phyloP scores from a whole-genome alignment of 2,888 invertebrate species.

The Salpingus planirostris region DNA sequence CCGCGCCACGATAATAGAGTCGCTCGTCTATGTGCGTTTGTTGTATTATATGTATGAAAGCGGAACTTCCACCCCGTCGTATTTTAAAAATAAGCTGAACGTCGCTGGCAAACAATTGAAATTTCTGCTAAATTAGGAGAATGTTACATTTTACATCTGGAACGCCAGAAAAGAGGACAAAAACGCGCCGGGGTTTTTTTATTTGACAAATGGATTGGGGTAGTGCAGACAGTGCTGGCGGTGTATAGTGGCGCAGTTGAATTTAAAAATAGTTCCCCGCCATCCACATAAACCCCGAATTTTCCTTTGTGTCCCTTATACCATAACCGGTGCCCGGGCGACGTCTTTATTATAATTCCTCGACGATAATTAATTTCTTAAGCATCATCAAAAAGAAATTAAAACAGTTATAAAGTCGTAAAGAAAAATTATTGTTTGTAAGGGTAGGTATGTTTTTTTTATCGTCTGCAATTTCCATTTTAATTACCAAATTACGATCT shows the following conservation, averaged over 20 bases:
- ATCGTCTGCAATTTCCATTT: conserved; percentile 28
- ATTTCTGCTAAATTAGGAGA: conserved; percentile 32
- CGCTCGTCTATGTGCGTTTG: no score
- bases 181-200: conserved; percentile 23
- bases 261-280: conserved; percentile 30
- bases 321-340: conserved; percentile 5
- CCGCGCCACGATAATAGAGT: no score
- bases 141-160: conserved; percentile 33
- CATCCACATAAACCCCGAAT: conserved; percentile 24
- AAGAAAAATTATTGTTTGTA: conserved; percentile 29
- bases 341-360: conserved; percentile 23
- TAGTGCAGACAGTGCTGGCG: conserved; percentile 23
- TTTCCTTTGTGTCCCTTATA: conserved; percentile 17
- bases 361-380: conserved; percentile 26
- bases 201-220: conserved; percentile 30
- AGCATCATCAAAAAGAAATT: conserved; percentile 29
- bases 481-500: conserved; percentile 31
- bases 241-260: conserved; percentile 9
- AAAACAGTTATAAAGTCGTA: conserved; percentile 32
- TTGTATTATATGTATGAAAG: no score
- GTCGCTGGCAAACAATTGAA: conserved; percentile 20
- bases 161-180: conserved; percentile 22
- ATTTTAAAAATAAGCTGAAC: conserved; percentile 16
- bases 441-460: conserved; percentile 28
- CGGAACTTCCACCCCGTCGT: no score